These are phyloP conservation scores for Leistus spinibarbis DNA, from an alignment of 2,888 invertebrate species.

Conservation along the genomic window DNA sequence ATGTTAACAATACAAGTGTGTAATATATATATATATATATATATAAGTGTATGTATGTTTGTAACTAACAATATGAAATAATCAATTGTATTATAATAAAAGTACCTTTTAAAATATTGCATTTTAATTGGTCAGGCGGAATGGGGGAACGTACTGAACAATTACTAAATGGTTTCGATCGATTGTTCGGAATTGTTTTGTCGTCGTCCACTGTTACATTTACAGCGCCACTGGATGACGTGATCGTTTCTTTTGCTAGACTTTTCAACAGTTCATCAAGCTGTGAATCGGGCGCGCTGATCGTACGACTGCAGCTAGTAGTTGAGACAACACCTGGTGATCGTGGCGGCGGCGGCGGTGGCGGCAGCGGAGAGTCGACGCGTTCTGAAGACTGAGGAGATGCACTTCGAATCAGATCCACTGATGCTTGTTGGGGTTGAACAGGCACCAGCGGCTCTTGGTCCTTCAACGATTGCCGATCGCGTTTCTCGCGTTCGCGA, in stretches of 20 bases:
- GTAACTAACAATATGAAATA: background rate
- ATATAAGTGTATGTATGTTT: background rate
- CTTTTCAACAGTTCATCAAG: slow-evolving; percentile 80
- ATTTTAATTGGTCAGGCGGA: slow-evolving; percentile 90
- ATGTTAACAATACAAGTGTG: slow-evolving; percentile 61
- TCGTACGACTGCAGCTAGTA: slow-evolving; percentile 50
- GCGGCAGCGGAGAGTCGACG: slow-evolving; percentile 24
- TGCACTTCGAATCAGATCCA: slow-evolving; percentile 10
- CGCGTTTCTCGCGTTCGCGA: slow-evolving; percentile 76
- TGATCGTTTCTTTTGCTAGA: slow-evolving; percentile 55
- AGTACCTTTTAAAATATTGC: slow-evolving; percentile 90
- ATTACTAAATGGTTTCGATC: slow-evolving; percentile 64
- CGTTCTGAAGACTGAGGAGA: slow-evolving; percentile 1
- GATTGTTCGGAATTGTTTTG: slow-evolving; percentile 70
- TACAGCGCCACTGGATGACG: slow-evolving; percentile 64
- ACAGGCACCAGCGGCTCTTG: background rate
- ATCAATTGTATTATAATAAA: slow-evolving; percentile 41
- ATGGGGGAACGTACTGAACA: slow-evolving; percentile 59
- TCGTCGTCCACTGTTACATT: slow-evolving; percentile 68
- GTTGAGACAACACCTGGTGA: slow-evolving; percentile 44
- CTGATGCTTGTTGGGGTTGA: slow-evolving; percentile 30
- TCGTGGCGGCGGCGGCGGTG: slow-evolving; percentile 17
- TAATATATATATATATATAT: slow-evolving; percentile 52
- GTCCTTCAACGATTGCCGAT: slow-evolving; percentile 52
- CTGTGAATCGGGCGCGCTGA: slow-evolving; percentile 59